A percentile compares a stretch with the other conserved stretches of the same genome.
Conservation (phyloP, 2,113 vertebrate genomes). For the Poicephalus meyeri region DNA sequence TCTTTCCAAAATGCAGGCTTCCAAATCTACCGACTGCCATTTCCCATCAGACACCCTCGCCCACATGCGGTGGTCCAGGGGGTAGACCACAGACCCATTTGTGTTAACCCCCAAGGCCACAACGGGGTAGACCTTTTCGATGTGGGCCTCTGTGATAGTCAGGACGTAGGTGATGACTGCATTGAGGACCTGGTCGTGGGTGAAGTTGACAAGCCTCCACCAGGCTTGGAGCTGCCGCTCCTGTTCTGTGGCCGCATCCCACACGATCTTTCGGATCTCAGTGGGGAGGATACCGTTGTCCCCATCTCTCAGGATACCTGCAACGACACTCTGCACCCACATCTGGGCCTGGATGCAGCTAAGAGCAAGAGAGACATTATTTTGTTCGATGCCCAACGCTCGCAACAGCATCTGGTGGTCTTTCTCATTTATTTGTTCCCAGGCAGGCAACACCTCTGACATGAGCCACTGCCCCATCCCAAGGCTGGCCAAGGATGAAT, state of each 20-base stretch:
- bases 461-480: conserved; percentile 64
- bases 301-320: conserved; percentile 52
- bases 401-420: conserved; percentile 42
- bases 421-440: conserved; percentile 51
- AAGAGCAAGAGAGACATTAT: conserved; percentile 55
- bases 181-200: conserved; percentile 24
- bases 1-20: conserved; percentile 62
- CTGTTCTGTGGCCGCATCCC: conserved; percentile 33
- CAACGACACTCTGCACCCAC: conserved; percentile 68
- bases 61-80: conserved; percentile 64
- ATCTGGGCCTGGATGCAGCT: conserved; percentile 67
- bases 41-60: conserved; percentile 21
- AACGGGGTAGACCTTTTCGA: conserved; percentile 58
- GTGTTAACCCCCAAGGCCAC: conserved; percentile 57
- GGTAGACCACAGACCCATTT: conserved; percentile 45
- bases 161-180: conserved; percentile 27
- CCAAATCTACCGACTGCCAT: conserved; percentile 56
- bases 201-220: conserved; percentile 67
- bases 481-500: conserved; percentile 48
- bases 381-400: conserved; percentile 32
- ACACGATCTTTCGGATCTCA: conserved; percentile 55
- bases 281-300: conserved; percentile 52
- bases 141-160: conserved; percentile 22
- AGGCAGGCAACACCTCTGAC: conserved; percentile 52
- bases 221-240: conserved; percentile 64